These are phyloP conservation scores for Erythrolamprus reginae DNA, from an alignment of 2,113 vertebrate species.

Conservation along the genomic window DNA sequence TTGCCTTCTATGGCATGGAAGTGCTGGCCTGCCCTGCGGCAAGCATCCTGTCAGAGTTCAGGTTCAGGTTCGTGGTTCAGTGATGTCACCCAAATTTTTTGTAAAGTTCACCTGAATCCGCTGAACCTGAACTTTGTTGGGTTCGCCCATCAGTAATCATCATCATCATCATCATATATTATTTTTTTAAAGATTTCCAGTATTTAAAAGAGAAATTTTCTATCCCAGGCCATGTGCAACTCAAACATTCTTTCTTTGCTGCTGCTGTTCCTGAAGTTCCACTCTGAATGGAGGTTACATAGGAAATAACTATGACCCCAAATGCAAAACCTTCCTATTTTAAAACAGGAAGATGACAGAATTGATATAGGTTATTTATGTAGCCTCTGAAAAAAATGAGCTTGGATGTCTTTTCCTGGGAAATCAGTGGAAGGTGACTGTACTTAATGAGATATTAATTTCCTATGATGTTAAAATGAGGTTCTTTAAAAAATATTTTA, in stretches of 20 bases:
- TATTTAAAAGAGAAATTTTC: background rate
- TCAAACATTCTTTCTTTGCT: background rate
- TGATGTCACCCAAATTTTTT: no score
- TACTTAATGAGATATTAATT: background rate
- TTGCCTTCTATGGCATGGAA: no score
- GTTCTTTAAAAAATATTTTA: background rate
- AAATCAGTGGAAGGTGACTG: background rate
- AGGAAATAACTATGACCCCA: background rate
- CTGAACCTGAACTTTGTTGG: no score
- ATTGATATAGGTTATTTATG: background rate
- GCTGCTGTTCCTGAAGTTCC: background rate
- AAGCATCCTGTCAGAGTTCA: no score
- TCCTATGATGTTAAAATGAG: background rate
- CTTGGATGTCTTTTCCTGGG: background rate
- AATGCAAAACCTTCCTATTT: background rate
- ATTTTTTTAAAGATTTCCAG: background rate
- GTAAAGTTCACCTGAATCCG: no score
- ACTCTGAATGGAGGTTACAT: background rate
- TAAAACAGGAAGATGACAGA: background rate
- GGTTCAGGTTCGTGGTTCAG: no score
- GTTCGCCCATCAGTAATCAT: no score
- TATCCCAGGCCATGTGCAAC: background rate
- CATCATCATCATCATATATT: background rate
- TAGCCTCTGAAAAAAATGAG: background rate
- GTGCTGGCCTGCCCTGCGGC: no score